These are phyloP conservation scores for Panthera tigris DNA, from an alignment of 2,113 vertebrate species.

Conservation along the genomic window DNA sequence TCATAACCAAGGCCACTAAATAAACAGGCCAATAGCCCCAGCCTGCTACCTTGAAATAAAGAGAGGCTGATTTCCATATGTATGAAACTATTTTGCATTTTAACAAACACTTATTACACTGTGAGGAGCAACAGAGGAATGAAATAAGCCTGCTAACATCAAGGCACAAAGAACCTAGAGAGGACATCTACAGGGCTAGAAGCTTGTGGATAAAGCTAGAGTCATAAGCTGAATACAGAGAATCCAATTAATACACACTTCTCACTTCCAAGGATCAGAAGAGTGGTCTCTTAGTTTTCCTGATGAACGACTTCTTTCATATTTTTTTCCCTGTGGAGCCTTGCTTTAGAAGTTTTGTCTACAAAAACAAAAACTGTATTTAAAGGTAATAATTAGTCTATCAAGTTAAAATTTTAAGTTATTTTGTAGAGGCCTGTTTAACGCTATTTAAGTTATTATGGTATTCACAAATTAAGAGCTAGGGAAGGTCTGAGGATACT, in stretches of 20 bases:
- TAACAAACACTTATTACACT: not conserved
- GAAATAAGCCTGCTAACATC: not conserved
- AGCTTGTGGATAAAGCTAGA: not conserved
- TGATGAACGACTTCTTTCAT: not conserved
- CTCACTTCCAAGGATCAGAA: not conserved
- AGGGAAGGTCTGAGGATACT: not conserved
- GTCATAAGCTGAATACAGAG: not conserved
- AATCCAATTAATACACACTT: not conserved
- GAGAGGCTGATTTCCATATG: not conserved
- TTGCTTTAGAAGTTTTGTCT: constrained; percentile 18
- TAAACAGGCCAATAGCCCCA: not conserved
- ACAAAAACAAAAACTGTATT: not conserved
- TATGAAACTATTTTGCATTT: not conserved
- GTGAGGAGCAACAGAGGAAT: not conserved
- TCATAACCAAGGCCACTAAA: not conserved
- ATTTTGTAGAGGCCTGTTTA: not conserved
- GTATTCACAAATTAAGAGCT: not conserved
- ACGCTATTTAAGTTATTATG: not conserved
- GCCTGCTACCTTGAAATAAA: not conserved
- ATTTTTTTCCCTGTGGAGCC: not conserved
- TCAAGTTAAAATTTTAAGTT: not conserved
- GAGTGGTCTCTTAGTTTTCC: not conserved
- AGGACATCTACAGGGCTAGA: not conserved
- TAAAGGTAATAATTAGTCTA: not conserved
- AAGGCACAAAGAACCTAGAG: not conserved